Conservation (phyloP, 1,140 invertebrate species). For the Bradysia coprophila region DNA sequence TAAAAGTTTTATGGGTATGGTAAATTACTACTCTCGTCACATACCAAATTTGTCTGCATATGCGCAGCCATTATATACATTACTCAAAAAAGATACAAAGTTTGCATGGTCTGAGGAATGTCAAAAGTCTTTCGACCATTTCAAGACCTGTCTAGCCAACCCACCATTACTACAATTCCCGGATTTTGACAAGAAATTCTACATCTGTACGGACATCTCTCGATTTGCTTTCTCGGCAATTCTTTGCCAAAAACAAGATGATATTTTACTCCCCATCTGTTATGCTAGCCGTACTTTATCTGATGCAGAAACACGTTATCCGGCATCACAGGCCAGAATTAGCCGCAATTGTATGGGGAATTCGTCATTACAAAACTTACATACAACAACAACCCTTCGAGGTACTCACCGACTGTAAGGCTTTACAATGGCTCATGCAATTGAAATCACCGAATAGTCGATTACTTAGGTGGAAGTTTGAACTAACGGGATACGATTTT, state of each 20-base stretch:
- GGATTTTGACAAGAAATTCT: constrained; percentile 8
- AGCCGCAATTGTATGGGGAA: constrained; percentile 27
- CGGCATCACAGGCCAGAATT: constrained; percentile 27
- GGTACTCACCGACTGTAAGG: too few species aligned
- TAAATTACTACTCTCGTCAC: constrained; percentile 25
- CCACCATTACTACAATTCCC: constrained; percentile 7
- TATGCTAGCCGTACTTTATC: constrained; percentile 22
- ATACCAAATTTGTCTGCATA: constrained; percentile 17
- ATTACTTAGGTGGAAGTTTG: too few species aligned
- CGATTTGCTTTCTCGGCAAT: constrained; percentile 8
- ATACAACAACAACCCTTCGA: too few species aligned
- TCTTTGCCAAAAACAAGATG: constrained; percentile 6
- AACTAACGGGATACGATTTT: too few species aligned
- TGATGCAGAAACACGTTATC: constrained; percentile 20
- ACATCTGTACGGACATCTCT: constrained; percentile 8
- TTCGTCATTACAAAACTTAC: too few species aligned
- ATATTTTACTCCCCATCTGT: constrained; percentile 10
- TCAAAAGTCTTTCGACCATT: constrained; percentile 14
- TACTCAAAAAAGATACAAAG: constrained; percentile 17
- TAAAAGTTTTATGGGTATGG: too few species aligned
- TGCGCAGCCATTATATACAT: constrained; percentile 15
- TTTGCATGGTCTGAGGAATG: constrained; percentile 8
- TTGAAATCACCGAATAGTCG: too few species aligned
- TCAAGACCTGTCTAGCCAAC: not conserved
- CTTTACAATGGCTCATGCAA: too few species aligned